Conservation (phyloP, 2,797 vertebrate genomes). For the Falco rusticolus region DNA sequence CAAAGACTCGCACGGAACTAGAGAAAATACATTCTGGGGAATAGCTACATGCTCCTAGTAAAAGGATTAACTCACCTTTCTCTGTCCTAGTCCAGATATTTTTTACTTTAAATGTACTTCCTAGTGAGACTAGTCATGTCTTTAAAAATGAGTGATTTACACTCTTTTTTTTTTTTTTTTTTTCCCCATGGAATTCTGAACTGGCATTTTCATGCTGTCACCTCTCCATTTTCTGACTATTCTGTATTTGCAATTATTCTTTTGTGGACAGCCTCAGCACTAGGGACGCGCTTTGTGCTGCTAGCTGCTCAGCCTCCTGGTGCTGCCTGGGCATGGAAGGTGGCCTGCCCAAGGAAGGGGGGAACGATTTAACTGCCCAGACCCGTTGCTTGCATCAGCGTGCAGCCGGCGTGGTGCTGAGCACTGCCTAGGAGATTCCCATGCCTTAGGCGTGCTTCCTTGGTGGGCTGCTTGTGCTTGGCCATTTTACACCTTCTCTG, state of each 20-base stretch:
- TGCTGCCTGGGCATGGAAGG: not conserved
- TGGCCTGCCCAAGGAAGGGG: not conserved
- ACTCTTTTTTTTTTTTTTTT: not conserved
- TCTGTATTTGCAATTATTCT: not conserved
- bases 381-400: fast-evolving
- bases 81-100: not conserved
- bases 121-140: not conserved
- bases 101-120: slow-evolving; percentile 22
- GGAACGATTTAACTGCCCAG: not conserved
- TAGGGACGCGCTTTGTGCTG: fast-evolving
- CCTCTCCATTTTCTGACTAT: not conserved
- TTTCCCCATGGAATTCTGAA: not conserved
- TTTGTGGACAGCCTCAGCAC: not conserved
- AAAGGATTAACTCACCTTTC: slow-evolving; percentile 16
- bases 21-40: not conserved
- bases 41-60: not conserved
- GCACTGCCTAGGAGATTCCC: no score
- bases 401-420: not conserved
- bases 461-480: not conserved
- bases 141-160: not conserved
- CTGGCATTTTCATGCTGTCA: not conserved
- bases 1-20: not conserved
- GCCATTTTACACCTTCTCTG: not conserved
- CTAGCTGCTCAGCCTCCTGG: not conserved
- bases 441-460: not conserved